Evolutionary conservation across 2,797 vertebrate genomes (phyloP).

Genomic region (Scolopax bukidnonensis): DNA sequence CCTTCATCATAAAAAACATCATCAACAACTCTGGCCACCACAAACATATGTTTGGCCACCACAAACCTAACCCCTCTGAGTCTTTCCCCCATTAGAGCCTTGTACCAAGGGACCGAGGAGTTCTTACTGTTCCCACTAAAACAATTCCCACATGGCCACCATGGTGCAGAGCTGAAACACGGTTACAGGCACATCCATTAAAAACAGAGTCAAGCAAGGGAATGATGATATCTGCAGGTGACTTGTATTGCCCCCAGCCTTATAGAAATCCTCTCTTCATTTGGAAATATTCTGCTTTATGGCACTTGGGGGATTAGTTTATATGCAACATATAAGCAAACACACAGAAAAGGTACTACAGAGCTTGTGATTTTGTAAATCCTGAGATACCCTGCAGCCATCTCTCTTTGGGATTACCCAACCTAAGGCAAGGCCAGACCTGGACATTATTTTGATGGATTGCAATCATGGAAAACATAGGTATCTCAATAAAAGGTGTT

Average conservation of each 20-base stretch:
- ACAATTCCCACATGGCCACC: background rate
- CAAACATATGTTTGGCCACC: accelerated
- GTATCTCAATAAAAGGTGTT: conserved; percentile 50
- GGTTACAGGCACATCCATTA: background rate
- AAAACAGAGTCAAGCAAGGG: background rate
- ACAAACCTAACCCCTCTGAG: no score
- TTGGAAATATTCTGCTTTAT: background rate
- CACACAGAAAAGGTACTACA: background rate
- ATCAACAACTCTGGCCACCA: background rate
- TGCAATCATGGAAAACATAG: background rate
- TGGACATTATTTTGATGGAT: conserved; percentile 24
- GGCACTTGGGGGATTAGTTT: background rate
- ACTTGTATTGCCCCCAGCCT: background rate
- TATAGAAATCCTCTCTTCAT: background rate
- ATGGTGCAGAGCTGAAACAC: background rate
- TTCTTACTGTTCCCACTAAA: background rate
- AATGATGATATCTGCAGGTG: background rate
- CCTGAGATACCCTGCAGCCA: background rate
- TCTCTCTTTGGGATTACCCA: conserved; percentile 11
- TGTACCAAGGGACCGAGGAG: background rate
- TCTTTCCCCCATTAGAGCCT: background rate
- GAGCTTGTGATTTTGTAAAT: background rate
- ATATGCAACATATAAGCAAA: background rate
- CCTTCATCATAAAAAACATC: background rate
- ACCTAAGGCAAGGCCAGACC: conserved; percentile 17